phyloP scores from a whole-genome alignment of 2,113 vertebrate genomes.

The Paramisgurnus dabryanus region DNA sequence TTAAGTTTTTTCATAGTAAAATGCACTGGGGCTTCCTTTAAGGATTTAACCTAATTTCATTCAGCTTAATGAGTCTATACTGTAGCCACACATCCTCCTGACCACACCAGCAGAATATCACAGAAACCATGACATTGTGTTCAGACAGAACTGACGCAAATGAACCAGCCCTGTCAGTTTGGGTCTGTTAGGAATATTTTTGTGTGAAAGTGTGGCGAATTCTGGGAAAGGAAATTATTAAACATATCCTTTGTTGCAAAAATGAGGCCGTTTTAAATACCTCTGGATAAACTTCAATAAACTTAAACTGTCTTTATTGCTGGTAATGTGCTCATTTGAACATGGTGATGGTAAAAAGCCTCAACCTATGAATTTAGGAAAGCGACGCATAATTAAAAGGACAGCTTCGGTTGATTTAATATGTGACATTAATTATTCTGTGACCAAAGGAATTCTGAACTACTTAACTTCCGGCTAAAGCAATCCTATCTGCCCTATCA shows the following conservation, averaged over 20 bases:
- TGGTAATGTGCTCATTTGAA: slow-evolving; percentile 19
- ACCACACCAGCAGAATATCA: slow-evolving; percentile 34
- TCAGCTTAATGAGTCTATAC: slow-evolving; percentile 31
- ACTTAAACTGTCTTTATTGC: background rate
- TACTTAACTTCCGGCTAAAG: slow-evolving; percentile 35
- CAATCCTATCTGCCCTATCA: slow-evolving; percentile 20
- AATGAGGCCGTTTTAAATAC: background rate
- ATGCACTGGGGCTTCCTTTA: slow-evolving; percentile 40
- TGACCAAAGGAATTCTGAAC: slow-evolving; percentile 5
- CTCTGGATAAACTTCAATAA: background rate
- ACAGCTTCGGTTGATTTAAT: background rate
- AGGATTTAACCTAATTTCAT: slow-evolving; percentile 39
- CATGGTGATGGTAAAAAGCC: background rate
- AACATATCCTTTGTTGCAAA: background rate
- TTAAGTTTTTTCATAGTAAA: slow-evolving; percentile 44
- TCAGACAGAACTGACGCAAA: background rate
- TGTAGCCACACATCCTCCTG: slow-evolving; percentile 13
- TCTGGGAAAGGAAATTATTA: background rate
- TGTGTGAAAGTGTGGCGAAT: background rate
- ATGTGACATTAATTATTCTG: slow-evolving; percentile 1
- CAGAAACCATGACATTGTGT: background rate
- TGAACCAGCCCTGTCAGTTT: background rate
- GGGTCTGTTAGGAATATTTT: background rate
- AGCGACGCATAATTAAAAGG: slow-evolving; percentile 21
- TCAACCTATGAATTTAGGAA: slow-evolving; percentile 10